Conservation (phyloP, 2,113 vertebrate species). For the Podiceps cristatus region DNA sequence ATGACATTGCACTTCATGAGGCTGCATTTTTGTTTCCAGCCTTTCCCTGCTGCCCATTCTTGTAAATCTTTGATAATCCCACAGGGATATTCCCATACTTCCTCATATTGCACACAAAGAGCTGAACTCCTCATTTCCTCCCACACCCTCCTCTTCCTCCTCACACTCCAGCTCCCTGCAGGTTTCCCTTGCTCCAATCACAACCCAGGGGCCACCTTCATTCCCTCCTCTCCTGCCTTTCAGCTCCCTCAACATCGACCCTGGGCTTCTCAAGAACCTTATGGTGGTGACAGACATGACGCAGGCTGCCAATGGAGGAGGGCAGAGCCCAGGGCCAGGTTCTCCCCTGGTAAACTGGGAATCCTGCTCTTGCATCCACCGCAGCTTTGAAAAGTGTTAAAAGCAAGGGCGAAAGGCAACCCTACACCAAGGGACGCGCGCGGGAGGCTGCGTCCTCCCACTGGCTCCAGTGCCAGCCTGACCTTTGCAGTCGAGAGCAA, state of each 20-base stretch:
- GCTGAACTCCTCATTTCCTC: slow-evolving; percentile 5
- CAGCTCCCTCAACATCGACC: neutral
- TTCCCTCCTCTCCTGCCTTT: neutral
- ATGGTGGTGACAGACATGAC: neutral
- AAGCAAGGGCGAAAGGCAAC: neutral
- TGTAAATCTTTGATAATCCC: neutral
- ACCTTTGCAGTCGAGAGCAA: neutral
- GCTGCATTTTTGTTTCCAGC: neutral
- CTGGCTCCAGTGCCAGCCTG: neutral
- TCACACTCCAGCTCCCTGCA: neutral
- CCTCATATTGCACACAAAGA: neutral
- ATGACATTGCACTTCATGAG: neutral
- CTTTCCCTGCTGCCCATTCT: neutral
- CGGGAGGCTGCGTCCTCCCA: neutral
- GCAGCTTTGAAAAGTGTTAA: neutral
- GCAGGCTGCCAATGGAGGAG: fast-evolving
- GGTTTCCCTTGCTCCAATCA: neutral
- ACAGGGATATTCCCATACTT: slow-evolving; percentile 27
- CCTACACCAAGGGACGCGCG: neutral
- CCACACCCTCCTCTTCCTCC: neutral
- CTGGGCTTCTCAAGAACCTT: neutral
- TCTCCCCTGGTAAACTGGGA: neutral
- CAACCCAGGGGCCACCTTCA: neutral
- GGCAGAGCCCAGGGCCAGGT: neutral
- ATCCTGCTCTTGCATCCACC: neutral